These are phyloP conservation scores for Belonocnema kinseyi DNA, from an alignment of 1,140 invertebrate genomes.

Conservation along the genomic window DNA sequence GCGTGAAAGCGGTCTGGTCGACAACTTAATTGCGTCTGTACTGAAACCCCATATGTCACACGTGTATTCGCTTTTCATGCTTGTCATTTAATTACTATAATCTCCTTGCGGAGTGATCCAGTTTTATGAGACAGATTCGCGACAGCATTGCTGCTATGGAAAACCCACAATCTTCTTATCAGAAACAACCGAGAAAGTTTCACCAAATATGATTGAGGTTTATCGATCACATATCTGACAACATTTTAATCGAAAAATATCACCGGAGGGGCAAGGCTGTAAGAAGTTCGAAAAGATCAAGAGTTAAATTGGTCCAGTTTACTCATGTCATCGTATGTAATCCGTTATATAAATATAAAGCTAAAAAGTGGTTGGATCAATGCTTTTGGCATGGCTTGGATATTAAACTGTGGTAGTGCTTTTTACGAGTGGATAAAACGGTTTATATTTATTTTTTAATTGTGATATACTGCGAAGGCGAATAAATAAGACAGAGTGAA, in stretches of 20 bases:
- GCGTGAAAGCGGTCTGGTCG: constrained; percentile 40
- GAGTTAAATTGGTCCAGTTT: constrained; percentile 8
- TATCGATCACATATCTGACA: too few species aligned
- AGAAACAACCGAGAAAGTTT: constrained; percentile 46
- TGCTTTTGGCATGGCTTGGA: too few species aligned
- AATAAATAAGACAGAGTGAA: too few species aligned
- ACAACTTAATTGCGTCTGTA: constrained; percentile 63
- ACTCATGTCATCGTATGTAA: neutral
- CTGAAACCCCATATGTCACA: constrained; percentile 38
- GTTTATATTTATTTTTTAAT: too few species aligned
- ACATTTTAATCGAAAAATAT: too few species aligned
- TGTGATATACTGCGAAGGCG: too few species aligned
- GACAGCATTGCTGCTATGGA: constrained; percentile 43
- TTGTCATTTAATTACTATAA: constrained; percentile 65
- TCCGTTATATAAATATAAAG: neutral
- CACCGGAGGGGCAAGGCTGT: too few species aligned
- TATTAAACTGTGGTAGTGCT: too few species aligned
- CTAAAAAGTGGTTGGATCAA: too few species aligned
- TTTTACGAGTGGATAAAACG: too few species aligned
- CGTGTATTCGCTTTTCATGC: constrained; percentile 62
- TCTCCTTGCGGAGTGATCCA: constrained; percentile 63
- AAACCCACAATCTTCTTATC: constrained; percentile 62
- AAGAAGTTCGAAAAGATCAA: neutral
- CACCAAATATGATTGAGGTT: constrained; percentile 35
- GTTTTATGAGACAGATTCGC: constrained; percentile 46